Conservation (phyloP, 2,113 vertebrate species). For the Callipepla squamata region DNA sequence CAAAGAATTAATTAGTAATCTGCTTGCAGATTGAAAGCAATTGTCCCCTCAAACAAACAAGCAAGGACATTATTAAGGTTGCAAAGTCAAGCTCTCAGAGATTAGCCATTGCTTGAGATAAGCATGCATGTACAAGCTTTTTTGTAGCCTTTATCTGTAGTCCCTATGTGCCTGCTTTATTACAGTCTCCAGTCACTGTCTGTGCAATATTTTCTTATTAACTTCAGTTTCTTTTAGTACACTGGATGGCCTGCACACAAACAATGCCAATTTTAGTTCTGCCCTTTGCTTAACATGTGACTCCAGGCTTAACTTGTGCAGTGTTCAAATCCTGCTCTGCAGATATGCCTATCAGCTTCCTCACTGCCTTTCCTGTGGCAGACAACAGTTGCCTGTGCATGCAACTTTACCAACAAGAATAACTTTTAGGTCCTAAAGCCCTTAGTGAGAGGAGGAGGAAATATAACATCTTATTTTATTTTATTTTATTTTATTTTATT, state of each 20-base stretch:
- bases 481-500: background rate
- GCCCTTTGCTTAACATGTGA: background rate
- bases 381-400: background rate
- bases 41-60: background rate
- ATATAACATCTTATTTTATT: background rate
- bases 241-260: background rate
- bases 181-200: background rate
- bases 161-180: background rate
- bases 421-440: background rate
- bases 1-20: background rate
- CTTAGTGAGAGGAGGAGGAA: background rate
- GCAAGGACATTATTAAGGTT: background rate
- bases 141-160: background rate
- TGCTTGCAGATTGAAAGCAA: background rate
- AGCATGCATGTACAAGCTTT: background rate
- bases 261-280: background rate
- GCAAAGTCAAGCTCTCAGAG: background rate
- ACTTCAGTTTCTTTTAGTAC: conserved; percentile 5
- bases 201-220: background rate
- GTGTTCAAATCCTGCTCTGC: background rate
- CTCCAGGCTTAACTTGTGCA: background rate
- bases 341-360: conserved; percentile 7
- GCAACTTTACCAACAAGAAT: background rate
- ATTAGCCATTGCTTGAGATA: background rate
- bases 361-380: conserved; percentile 2